Conservation (phyloP, 2,113 vertebrate species). For the Formicarius rufipectus region DNA sequence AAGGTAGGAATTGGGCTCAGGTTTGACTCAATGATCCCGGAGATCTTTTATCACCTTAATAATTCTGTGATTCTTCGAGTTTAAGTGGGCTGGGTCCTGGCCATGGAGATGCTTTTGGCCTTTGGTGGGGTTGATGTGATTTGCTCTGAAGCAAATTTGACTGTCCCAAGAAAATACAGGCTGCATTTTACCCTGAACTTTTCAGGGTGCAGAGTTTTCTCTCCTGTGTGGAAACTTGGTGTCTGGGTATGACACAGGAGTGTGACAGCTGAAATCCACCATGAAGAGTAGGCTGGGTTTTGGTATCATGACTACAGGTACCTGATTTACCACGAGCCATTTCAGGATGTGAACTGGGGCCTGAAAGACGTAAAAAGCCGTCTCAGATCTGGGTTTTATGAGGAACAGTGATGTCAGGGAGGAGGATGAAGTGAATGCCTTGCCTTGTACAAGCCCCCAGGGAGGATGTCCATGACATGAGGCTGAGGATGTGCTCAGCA, state of each 20-base stretch:
- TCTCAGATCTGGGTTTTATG: not conserved
- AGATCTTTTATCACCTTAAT: not conserved
- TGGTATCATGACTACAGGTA: not conserved
- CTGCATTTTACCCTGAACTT: not conserved
- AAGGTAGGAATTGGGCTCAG: accelerated
- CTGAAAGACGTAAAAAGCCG: not conserved
- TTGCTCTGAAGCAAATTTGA: not conserved
- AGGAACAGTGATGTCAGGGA: not conserved
- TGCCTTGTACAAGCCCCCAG: not conserved
- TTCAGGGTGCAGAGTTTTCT: not conserved
- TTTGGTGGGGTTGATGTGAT: not conserved
- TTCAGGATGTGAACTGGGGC: not conserved
- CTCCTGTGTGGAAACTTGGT: accelerated
- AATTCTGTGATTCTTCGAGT: not conserved
- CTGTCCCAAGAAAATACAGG: not conserved
- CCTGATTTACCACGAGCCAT: accelerated
- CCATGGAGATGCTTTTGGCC: not conserved
- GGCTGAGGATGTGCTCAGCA: not conserved
- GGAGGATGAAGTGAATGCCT: not conserved
- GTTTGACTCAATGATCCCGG: not conserved
- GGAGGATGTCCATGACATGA: not conserved
- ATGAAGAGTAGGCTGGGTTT: not conserved
- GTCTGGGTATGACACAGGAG: accelerated
- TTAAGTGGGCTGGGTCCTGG: no score
- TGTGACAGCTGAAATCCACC: not conserved